Conservation (phyloP, 2,888 invertebrate species). For the Fragum fragum region DNA sequence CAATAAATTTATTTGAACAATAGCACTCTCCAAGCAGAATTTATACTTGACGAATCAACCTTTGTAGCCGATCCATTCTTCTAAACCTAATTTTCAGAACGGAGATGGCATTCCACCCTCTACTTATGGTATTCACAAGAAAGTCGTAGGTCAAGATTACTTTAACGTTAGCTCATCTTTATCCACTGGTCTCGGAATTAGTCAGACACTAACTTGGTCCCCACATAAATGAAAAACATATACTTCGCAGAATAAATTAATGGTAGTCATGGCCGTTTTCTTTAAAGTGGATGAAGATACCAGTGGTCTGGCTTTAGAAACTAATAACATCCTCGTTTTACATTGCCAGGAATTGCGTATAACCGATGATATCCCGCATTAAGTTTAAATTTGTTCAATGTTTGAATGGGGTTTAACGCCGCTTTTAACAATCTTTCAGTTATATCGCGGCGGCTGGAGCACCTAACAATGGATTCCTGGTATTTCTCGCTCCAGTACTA, state of each 20-base stretch:
- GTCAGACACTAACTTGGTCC: neutral
- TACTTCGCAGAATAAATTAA: neutral
- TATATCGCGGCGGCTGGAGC: no score
- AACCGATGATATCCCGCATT: no score
- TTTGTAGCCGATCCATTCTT: neutral
- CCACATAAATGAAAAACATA: conserved; percentile 2
- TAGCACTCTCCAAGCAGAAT: neutral
- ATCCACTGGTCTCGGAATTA: neutral
- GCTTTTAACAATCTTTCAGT: no score
- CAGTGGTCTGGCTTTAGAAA: neutral
- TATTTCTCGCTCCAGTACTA: no score
- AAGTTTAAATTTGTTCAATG: no score
- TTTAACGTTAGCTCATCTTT: neutral
- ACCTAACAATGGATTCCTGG: no score
- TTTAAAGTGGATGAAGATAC: conserved; percentile 19
- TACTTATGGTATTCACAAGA: neutral
- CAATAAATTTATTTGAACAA: neutral
- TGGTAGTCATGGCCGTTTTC: neutral
- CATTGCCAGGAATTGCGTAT: neutral
- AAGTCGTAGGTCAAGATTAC: neutral
- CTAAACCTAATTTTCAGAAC: neutral
- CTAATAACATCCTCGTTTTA: neutral
- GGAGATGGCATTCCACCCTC: neutral
- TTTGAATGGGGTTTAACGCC: no score
- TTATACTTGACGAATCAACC: neutral